A percentile compares a stretch with the other conserved stretches of the same genome.
phyloP scores from a whole-genome alignment of 53 echinoderm and acorn worm species.

The Glandiceps talaboti region DNA sequence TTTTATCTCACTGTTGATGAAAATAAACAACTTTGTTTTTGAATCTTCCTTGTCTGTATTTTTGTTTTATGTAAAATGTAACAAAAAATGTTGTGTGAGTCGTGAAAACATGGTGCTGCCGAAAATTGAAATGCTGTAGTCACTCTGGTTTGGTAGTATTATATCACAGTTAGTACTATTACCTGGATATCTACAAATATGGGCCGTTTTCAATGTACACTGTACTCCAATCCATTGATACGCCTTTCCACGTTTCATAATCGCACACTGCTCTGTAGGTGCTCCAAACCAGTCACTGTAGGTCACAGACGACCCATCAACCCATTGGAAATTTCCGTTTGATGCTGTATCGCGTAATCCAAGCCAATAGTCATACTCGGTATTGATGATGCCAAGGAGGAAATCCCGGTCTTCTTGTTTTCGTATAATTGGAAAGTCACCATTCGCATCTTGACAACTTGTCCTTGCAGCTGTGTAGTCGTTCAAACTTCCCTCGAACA shows the following conservation, averaged over 20 bases:
- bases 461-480: not conserved
- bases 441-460: not conserved
- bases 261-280: not conserved
- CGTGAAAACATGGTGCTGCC: too few relatives aligned
- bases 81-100: too few relatives aligned
- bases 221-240: not conserved
- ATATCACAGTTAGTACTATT: too few relatives aligned
- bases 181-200: not conserved
- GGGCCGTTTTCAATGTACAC: not conserved
- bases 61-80: too few relatives aligned
- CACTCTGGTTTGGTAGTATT: too few relatives aligned
- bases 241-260: not conserved
- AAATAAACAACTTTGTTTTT: too few relatives aligned
- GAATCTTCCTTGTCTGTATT: too few relatives aligned
- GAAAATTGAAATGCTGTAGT: too few relatives aligned
- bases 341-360: not conserved
- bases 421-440: not conserved
- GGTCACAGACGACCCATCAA: not conserved
- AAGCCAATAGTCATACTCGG: not conserved
- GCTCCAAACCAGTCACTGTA: not conserved
- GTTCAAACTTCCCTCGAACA: not conserved
- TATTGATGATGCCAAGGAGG: not conserved
- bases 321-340: not conserved
- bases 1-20: too few relatives aligned
- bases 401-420: not conserved